Evolutionary conservation across 2,888 invertebrate species (phyloP), one percentile per base, ranked within the genome.

Genomic region (Omphaloscelis lunosa): DNA sequence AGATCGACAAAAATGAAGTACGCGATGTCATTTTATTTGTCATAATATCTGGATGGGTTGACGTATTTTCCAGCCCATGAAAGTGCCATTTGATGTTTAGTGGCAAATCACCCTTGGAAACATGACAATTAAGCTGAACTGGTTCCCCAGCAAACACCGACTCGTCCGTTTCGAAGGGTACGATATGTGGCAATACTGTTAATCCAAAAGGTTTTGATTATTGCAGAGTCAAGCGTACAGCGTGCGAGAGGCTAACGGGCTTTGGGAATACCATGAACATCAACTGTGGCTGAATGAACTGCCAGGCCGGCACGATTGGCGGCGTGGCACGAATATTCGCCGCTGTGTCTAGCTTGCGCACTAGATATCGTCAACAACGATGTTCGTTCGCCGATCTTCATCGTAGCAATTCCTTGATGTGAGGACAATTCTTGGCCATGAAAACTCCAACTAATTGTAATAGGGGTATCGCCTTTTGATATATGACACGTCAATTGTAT

Each of bases 361-460:
- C 95, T 97, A 92, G 97, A 96, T 93, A 98, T 97, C 92, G 97
- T 97, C 92, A 97, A 96, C 92, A 98, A 97, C 85, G 97, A 98
- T 82, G 98, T 97, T 93, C 97, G 97, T 90, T 97, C 97, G 84
- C 97, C 97, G 90, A 97, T 97, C 92, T 97, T 97, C 92, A 96
- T 97, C 78, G 97, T 97, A 72, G 96, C 93, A 88, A 97, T 96
- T 92, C 97, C 97, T 93, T 97, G 95, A 82, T 96, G 95, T 87
- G 96, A 96, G 89, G 97, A 96, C 79, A 96, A 93, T 82, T 97
- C 97, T 93, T 96, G 93, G 88, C 97, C 96, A 93, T 98, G 98
- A 93, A 98, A 98, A 90, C 97, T 97, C 98, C 98, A 99, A 71
- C 97, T 97, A 77, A 99, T 97, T 86, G 97, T 97, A 79, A 99